phyloP scores from a whole-genome alignment of 1,140 invertebrate species.

The Dysdera silvatica region DNA sequence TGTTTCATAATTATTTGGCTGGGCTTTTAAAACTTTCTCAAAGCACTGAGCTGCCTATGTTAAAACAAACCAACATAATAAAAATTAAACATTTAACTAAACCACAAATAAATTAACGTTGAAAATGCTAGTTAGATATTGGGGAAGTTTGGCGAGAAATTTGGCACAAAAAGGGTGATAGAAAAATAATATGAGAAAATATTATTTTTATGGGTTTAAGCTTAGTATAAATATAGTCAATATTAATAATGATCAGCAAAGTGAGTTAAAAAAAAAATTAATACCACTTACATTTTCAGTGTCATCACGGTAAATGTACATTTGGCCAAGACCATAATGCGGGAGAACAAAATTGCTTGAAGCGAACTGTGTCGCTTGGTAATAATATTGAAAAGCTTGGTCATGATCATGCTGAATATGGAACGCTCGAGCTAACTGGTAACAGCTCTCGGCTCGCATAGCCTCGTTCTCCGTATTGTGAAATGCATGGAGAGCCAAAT shows the following conservation, averaged over 20 bases:
- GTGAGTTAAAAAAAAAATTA: conserved; percentile 7
- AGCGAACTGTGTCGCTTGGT: conserved; percentile 97
- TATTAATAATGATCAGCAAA: not conserved
- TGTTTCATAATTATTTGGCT: conserved; percentile 97
- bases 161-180: too few relatives aligned
- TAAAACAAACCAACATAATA: not conserved
- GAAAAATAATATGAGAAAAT: too few relatives aligned
- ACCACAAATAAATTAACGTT: too few relatives aligned
- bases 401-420: conserved; percentile 94
- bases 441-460: conserved; percentile 97
- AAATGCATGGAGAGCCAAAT: conserved; percentile 92
- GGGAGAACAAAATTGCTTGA: conserved; percentile 90
- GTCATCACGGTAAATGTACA: conserved; percentile 97
- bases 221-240: too few relatives aligned
- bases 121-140: too few relatives aligned
- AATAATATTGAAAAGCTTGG: conserved; percentile 99
- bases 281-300: conserved; percentile 73
- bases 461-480: conserved; percentile 99
- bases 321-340: conserved; percentile 96
- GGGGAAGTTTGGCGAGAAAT: too few relatives aligned
- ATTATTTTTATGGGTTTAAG: too few relatives aligned
- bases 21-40: conserved; percentile 94
- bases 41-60: conserved; percentile 92
- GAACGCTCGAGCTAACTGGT: conserved; percentile 90
- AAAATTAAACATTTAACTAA: too few relatives aligned